Evolutionary conservation across 2,888 invertebrate genomes (phyloP).

Genomic region (Chloromyia formosa): DNA sequence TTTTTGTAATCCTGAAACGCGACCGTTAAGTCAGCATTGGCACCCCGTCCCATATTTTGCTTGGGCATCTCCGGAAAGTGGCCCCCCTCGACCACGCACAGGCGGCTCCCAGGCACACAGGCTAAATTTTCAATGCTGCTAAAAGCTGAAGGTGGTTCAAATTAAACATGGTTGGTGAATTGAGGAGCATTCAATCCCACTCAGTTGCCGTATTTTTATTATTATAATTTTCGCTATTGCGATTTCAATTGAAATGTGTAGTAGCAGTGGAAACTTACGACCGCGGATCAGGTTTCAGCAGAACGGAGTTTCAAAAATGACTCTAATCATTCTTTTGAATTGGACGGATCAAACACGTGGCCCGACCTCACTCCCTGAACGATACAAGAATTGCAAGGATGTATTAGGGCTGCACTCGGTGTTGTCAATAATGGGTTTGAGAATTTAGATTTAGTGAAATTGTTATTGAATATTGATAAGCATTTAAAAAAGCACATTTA

Average conservation of each 20-base stretch:
- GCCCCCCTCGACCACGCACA: too few relatives aligned
- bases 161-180: too few relatives aligned
- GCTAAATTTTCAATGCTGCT: too few relatives aligned
- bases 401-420: too few relatives aligned
- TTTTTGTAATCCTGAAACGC: slow-evolving; percentile 27
- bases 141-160: too few relatives aligned
- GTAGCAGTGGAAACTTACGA: slow-evolving; percentile 17
- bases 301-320: background rate
- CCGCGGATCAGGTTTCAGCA: slow-evolving; percentile 5
- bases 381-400: too few relatives aligned
- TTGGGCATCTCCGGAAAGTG: background rate
- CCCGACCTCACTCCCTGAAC: too few relatives aligned
- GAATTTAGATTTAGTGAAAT: too few relatives aligned
- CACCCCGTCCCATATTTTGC: background rate
- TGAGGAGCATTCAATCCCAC: background rate
- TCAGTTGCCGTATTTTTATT: slow-evolving; percentile 32
- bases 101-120: too few relatives aligned
- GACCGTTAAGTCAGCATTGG: slow-evolving; percentile 13
- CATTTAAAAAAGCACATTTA: too few relatives aligned
- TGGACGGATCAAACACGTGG: slow-evolving; percentile 26
- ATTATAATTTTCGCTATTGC: slow-evolving; percentile 38
- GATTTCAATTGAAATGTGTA: slow-evolving; percentile 31
- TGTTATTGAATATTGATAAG: too few relatives aligned
- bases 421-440: too few relatives aligned
- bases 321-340: background rate